phyloP scores from a whole-genome alignment of 1,140 invertebrate species.

The Drosophila sp. region DNA sequence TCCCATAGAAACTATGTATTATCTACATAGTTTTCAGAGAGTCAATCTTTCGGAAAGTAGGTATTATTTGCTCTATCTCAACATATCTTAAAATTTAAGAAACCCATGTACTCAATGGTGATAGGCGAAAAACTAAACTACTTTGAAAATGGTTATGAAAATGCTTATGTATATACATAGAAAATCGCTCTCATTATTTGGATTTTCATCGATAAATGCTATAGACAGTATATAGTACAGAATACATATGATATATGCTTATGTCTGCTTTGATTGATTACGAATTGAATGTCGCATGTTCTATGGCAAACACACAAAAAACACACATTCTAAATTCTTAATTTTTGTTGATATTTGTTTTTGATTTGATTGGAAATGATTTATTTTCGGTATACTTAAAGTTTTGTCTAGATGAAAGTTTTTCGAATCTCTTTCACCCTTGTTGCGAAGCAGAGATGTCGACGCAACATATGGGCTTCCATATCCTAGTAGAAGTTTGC shows the following conservation, averaged over 20 bases:
- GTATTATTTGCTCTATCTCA: background rate
- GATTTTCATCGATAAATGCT: background rate
- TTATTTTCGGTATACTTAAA: conserved; percentile 79
- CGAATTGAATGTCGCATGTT: conserved; percentile 27
- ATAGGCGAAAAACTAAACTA: background rate
- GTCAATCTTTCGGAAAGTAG: too few relatives aligned
- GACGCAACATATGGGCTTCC: conserved; percentile 80
- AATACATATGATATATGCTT: conserved; percentile 39
- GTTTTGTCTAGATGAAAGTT: conserved; percentile 82
- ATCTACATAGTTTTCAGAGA: too few relatives aligned
- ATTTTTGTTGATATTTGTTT: background rate
- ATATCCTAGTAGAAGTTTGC: conserved; percentile 76
- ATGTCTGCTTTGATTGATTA: conserved; percentile 44
- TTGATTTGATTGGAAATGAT: conserved; percentile 8
- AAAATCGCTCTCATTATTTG: conserved; percentile 6
- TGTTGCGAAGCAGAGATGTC: conserved; percentile 79
- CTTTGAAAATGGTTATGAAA: conserved; percentile 25
- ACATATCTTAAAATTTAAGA: conserved; percentile 9
- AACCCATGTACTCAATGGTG: background rate
- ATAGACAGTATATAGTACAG: conserved; percentile 35
- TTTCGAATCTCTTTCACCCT: conserved; percentile 82
- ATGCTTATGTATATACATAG: conserved; percentile 26
- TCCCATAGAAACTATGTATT: too few relatives aligned
- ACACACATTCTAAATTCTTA: conserved; percentile 63
- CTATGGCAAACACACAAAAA: conserved; percentile 59